phyloP scores from a whole-genome alignment of 1,140 invertebrate genomes.

The Magallana angulata region DNA sequence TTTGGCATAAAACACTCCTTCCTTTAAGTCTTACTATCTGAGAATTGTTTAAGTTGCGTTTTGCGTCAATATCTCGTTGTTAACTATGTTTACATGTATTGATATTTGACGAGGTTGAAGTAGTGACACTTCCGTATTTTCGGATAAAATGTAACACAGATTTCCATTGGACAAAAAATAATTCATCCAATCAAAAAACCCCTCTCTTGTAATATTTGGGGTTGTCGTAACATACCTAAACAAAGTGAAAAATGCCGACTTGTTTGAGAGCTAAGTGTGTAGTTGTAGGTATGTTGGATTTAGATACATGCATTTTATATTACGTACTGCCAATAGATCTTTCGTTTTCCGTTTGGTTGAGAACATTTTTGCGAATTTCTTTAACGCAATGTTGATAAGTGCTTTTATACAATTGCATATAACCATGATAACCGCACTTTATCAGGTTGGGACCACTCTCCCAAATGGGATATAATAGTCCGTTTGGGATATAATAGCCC shows the following conservation, averaged over 20 bases:
- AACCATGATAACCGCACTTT: too few species aligned
- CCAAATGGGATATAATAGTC: too few species aligned
- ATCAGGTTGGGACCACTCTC: too few species aligned
- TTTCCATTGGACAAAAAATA: constrained; percentile 25
- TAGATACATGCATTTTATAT: background rate
- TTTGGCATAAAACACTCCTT: background rate
- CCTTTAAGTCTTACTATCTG: too few species aligned
- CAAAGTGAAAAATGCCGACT: constrained; percentile 63
- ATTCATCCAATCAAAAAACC: constrained; percentile 35
- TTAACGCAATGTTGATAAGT: too few species aligned
- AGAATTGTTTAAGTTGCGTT: background rate
- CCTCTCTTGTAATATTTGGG: background rate
- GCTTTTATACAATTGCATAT: too few species aligned
- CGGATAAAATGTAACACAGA: constrained; percentile 8
- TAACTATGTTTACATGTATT: background rate
- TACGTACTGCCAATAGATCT: too few species aligned
- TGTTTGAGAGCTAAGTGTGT: constrained; percentile 73
- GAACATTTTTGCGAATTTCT: too few species aligned
- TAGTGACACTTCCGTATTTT: constrained; percentile 42
- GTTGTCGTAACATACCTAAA: constrained; percentile 25
- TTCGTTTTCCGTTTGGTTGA: too few species aligned
- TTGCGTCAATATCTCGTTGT: constrained; percentile 13
- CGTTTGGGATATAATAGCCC: too few species aligned
- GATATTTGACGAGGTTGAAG: background rate
- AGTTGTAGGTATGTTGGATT: constrained; percentile 67